Evolutionary conservation across 2,888 invertebrate species (phyloP), one percentile per base, ranked within the genome.

Genomic region (Drosophila sordidula): DNA sequence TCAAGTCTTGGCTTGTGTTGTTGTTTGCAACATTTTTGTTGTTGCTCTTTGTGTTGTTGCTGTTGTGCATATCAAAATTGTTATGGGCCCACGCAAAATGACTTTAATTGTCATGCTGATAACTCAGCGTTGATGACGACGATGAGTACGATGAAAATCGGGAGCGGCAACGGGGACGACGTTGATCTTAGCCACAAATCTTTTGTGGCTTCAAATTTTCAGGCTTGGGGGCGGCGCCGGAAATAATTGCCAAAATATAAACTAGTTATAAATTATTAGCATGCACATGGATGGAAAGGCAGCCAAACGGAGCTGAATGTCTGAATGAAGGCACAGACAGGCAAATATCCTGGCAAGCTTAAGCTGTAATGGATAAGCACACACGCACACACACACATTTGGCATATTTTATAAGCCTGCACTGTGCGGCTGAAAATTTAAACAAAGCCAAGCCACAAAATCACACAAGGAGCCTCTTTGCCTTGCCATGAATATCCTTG

Each of bases 171-270:
- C 50, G 34, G n/a, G 22, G 34, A 49, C n/a, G 44, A 18, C 32
- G 47, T 22, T 25, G 38, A 59, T 64, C 47, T 45, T 14, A 61
- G 49, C 65, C 75, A 58, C 78, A 78, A 65, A 70, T 74, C 69
- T 62, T 50, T 45, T 72, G 65, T 64, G 70, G 51, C 62, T 54
- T 52, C 59, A 47, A 62, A 58, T 36, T 58, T 58, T 29, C 26
- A 16, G 26, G 16, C 18, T 50, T 42, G 25, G 25, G 12, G 22
- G 46, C 52, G 45, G 32, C 61, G 61, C 39, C 79, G 87, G 78
- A 85, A 82, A 85, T 85, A 87, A 85, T 85, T 85, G 84, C 85
- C 87, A 85, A 84, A 87, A 87, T 82, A 85, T 87, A 85, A 87
- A 87, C 84, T 85, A 85, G 83, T 85, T 79, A 83, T 83, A 85